phyloP scores from a whole-genome alignment of 1,140 invertebrate genomes.

The Drosophila pseudoananassae region DNA sequence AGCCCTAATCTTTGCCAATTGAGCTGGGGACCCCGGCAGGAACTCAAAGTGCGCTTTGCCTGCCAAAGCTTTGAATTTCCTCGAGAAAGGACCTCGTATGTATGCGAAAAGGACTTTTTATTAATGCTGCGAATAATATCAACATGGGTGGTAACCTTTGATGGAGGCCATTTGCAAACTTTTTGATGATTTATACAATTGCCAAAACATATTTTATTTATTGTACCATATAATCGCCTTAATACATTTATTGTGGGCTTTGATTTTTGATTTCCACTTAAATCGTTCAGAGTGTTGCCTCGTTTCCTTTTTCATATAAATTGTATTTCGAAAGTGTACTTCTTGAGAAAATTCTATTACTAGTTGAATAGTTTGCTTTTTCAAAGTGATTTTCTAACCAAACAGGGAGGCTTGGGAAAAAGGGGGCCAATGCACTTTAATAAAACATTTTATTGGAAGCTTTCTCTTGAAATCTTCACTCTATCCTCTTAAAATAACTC shows the following conservation, averaged over 20 bases:
- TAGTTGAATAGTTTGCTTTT: constrained; percentile 39
- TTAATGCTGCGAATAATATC: constrained; percentile 40
- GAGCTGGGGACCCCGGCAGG: not conserved
- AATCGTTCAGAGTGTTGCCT: not conserved
- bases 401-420: not conserved
- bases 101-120: constrained; percentile 9
- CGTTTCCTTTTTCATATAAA: constrained; percentile 54
- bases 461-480: constrained; percentile 9
- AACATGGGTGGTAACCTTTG: constrained; percentile 29
- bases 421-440: not conserved
- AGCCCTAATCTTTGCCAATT: constrained; percentile 12
- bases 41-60: constrained; percentile 17
- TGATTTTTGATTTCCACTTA: not conserved
- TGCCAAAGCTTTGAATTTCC: constrained; percentile 16
- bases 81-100: not conserved
- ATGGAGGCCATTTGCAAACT: constrained; percentile 14
- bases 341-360: constrained; percentile 21
- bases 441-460: not conserved
- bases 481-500: not conserved
- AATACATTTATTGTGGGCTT: not conserved
- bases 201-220: constrained; percentile 16
- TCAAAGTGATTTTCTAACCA: constrained; percentile 31
- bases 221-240: constrained; percentile 21
- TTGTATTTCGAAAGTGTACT: too few species aligned
- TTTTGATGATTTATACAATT: constrained; percentile 20